These are phyloP conservation scores for Prorops nasuta DNA, from an alignment of 1,140 invertebrate species.

Conservation along the genomic window DNA sequence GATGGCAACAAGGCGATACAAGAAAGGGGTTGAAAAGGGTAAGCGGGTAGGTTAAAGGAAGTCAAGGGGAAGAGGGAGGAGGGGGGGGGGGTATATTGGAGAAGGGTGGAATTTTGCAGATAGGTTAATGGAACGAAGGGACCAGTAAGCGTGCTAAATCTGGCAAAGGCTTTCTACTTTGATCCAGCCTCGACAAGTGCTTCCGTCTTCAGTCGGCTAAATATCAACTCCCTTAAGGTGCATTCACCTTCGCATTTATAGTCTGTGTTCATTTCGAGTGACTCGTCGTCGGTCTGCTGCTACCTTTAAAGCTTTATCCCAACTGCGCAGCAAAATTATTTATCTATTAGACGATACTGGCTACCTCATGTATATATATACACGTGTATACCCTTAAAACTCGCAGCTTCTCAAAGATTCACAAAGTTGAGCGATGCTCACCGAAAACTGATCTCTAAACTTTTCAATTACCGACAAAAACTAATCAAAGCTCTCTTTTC, in stretches of 20 bases:
- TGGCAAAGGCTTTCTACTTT: constrained; percentile 21
- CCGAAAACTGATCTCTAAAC: no score
- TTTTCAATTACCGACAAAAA: no score
- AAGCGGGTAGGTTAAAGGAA: neutral
- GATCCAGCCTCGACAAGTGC: constrained; percentile 17
- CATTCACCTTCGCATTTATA: neutral
- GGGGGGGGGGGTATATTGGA: neutral
- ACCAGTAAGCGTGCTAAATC: constrained; percentile 23
- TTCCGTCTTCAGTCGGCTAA: constrained; percentile 9
- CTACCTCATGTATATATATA: no score
- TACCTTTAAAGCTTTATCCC: no score
- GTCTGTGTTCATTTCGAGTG: neutral
- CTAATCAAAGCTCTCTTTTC: no score
- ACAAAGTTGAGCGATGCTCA: no score
- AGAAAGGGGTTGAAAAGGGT: neutral
- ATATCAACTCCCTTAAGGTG: no score
- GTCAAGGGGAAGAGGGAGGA: neutral
- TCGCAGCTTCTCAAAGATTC: no score
- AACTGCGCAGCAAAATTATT: no score
- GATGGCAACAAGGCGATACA: neutral
- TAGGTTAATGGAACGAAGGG: constrained; percentile 26
- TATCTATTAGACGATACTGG: no score
- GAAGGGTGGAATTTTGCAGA: neutral
- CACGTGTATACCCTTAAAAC: no score
- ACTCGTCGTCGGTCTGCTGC: no score